Percentiles rank a stretch among this genome's conserved stretches.
These are phyloP conservation scores for Spea multiplicata DNA, from an alignment of 2,113 vertebrate genomes.

Conservation along the genomic window DNA sequence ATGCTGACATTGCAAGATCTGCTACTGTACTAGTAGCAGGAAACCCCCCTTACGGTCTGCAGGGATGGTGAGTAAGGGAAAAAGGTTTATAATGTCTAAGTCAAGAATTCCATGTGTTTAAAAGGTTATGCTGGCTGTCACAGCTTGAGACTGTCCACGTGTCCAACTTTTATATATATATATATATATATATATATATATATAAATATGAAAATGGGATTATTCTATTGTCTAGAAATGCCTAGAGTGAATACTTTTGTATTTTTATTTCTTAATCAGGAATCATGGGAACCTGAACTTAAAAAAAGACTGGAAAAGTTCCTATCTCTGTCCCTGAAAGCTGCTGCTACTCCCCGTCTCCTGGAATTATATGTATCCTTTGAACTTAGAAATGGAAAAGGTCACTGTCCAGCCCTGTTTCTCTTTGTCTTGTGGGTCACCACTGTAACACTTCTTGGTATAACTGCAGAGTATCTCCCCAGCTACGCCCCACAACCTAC, in stretches of 20 bases:
- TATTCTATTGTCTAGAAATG: no score
- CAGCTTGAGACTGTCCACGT: slow-evolving; percentile 16
- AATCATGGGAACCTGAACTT: slow-evolving; percentile 84
- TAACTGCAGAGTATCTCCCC: no score
- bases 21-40: no score
- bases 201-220: background rate
- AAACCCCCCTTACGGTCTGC: no score
- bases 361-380: slow-evolving; percentile 94
- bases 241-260: background rate
- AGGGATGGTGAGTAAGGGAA: no score
- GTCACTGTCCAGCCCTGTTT: background rate
- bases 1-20: no score
- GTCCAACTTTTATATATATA: background rate
- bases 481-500: no score
- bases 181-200: background rate
- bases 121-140: slow-evolving; percentile 3
- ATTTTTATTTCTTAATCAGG: slow-evolving; percentile 66
- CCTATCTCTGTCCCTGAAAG: slow-evolving; percentile 76
- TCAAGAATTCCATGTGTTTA: background rate
- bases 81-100: background rate
- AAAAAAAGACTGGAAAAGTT: slow-evolving; percentile 81
- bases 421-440: no score
- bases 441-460: no score
- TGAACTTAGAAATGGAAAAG: background rate
- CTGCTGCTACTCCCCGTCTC: slow-evolving; percentile 74